Evolutionary conservation across 2,113 vertebrate species (phyloP).

Genomic region (Pteronura brasiliensis): DNA sequence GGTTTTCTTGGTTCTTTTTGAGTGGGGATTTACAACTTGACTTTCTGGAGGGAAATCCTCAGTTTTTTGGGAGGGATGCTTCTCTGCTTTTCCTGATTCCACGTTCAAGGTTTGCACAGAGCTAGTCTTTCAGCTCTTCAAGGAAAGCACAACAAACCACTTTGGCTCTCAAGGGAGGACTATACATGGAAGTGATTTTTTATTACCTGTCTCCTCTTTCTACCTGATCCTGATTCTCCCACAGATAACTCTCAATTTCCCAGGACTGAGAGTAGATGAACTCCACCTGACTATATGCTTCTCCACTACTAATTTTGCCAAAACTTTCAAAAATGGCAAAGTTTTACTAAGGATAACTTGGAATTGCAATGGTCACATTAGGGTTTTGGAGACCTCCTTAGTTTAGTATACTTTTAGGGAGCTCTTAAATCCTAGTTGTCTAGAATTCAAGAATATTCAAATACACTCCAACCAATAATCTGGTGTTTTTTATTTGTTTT

Average conservation of each 20-base stretch:
- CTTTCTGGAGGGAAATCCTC: not conserved
- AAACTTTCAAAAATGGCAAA: not conserved
- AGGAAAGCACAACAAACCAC: not conserved
- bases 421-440: not conserved
- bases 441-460: not conserved
- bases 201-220: not conserved
- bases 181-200: not conserved
- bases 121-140: not conserved
- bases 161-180: not conserved
- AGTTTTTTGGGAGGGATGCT: not conserved
- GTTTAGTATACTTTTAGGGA: not conserved
- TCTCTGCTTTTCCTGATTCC: not conserved
- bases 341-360: not conserved
- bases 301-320: not conserved
- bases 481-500: not conserved
- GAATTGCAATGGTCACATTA: not conserved
- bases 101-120: not conserved
- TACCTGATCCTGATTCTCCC: not conserved
- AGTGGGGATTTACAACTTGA: not conserved
- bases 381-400: not conserved
- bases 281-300: not conserved
- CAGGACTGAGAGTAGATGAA: not conserved
- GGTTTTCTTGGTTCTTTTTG: not conserved
- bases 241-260: not conserved
- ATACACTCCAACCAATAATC: not conserved